Base-by-base conservation (phyloP, 2,797 vertebrate species). In the Valencia hispanica region DNA sequence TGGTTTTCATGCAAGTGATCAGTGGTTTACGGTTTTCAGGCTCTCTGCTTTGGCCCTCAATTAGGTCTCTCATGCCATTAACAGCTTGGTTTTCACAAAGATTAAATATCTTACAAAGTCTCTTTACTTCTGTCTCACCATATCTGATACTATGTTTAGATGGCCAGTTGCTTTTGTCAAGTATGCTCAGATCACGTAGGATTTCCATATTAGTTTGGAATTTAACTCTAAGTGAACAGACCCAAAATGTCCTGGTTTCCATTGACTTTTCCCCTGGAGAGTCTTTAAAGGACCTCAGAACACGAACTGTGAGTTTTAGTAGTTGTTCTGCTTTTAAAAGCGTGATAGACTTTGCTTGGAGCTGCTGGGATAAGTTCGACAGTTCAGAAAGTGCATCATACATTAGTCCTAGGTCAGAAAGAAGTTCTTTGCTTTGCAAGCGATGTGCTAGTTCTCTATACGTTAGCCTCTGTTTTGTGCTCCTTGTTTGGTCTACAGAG, bases 241-340 rank as follows among this genome's bases (percentile, higher is more conserved):
- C 9, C 41, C 41, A 68, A 27, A 45, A 36, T 68, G 41, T 30
- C 25, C 66, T 68, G 41, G 2, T 47, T 25, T 7, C 25, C 30
- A 11, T n/a, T n/a, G n/a, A n/a, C n/a, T n/a, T n/a, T n/a, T n/a
- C n/a, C n/a, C n/a, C n/a, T n/a, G n/a, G n/a, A n/a, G n/a, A n/a
- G n/a, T n/a, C n/a, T n/a, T n/a, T n/a, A n/a, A n/a, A n/a, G n/a
- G n/a, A n/a, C n/a, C 30, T n/a, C 68, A 30, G n/a, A n/a, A n/a
- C n/a, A n/a, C 5, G 4, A 20, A 69, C 18, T 20, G 41, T 30
- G 4, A 12, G 14, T 30, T 69, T 69, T 69, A 69, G n/a, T 17
- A 69, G n/a, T 18, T 68, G 14, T 69, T 47, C 27, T 47, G 68
- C 41, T 69, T 69, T 69, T 47, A 69, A 69, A 69, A 47, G 66